Percentiles rank a stretch among this genome's conserved stretches.
Evolutionary conservation across 2,888 invertebrate species (phyloP).

Genomic region (Agrilus mali): DNA sequence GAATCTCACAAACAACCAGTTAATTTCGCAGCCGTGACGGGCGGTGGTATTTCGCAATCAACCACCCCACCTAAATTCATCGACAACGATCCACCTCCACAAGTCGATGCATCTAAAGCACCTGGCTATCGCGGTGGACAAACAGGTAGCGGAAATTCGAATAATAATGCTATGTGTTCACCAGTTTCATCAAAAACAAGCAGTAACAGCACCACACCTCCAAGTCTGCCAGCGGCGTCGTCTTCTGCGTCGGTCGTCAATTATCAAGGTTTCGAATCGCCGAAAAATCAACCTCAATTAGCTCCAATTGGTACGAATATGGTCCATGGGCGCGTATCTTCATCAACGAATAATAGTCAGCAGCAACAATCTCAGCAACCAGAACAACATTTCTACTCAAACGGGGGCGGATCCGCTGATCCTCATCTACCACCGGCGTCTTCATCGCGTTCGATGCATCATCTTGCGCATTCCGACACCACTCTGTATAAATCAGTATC

Average conservation of each 20-base stretch:
- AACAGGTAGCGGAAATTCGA: too few relatives aligned
- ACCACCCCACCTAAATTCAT: conserved; percentile 35
- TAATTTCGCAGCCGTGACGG: conserved; percentile 62
- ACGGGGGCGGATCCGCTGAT: conserved; percentile 12
- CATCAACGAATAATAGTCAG: background rate
- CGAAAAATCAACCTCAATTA: conserved; percentile 19
- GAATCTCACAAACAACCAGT: conserved; percentile 43
- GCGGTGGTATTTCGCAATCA: conserved; percentile 34
- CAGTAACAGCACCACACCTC: conserved; percentile 43
- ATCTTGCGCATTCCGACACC: conserved; percentile 16
- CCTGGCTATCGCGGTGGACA: conserved; percentile 68
- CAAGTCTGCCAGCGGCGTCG: conserved; percentile 26
- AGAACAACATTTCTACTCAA: conserved; percentile 13
- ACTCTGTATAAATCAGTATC: conserved; percentile 20
- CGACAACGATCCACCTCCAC: conserved; percentile 40
- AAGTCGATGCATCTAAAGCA: conserved; percentile 80
- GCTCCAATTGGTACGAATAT: conserved; percentile 30
- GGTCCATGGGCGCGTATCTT: conserved; percentile 21
- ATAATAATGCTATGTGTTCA: conserved; percentile 53
- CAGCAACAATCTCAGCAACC: conserved; percentile 7
- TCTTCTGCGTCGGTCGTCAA: conserved; percentile 8
- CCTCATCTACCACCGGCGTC: conserved; percentile 15
- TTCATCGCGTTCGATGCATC: conserved; percentile 13
- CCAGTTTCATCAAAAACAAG: conserved; percentile 55
- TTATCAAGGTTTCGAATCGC: conserved; percentile 23